phyloP scores from a whole-genome alignment of 2,797 vertebrate species.

The Denticeps clupeoides region DNA sequence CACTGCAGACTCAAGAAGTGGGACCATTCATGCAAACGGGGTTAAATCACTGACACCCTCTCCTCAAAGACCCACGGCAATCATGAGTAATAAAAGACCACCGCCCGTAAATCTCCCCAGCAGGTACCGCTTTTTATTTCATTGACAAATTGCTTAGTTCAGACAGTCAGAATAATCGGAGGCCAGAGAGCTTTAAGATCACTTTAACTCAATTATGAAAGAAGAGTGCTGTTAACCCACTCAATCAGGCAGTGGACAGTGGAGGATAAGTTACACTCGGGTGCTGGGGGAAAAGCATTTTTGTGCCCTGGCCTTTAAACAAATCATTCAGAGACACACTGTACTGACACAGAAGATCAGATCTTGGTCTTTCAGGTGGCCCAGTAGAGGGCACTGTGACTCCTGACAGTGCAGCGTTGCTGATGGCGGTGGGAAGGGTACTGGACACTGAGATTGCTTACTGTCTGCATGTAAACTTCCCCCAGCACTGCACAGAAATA shows the following conservation, averaged over 20 bases:
- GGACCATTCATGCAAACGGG: slow-evolving; percentile 9
- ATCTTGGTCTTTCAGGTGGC: background rate
- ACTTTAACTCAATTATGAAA: slow-evolving; percentile 41
- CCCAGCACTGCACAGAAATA: too few relatives aligned
- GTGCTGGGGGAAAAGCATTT: background rate
- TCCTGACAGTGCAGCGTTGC: slow-evolving; percentile 23
- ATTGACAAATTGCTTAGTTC: slow-evolving; percentile 39
- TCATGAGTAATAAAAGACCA: too few relatives aligned
- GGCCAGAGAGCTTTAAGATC: slow-evolving; percentile 38
- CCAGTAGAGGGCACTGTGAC: slow-evolving; percentile 50
- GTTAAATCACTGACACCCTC: background rate
- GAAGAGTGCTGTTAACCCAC: slow-evolving; percentile 36
- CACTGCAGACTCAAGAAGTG: slow-evolving; percentile 22
- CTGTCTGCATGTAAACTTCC: too few relatives aligned
- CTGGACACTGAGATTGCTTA: too few relatives aligned
- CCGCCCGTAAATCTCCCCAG: slow-evolving; percentile 25
- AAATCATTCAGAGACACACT: background rate
- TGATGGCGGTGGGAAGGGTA: background rate
- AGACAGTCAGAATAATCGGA: slow-evolving; percentile 32
- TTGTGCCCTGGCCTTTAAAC: background rate
- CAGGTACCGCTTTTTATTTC: slow-evolving; percentile 32
- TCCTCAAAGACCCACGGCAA: too few relatives aligned
- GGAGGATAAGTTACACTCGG: slow-evolving; percentile 1
- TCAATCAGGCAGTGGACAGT: slow-evolving; percentile 30
- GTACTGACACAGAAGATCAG: background rate